Percentiles rank a stretch among this genome's conserved stretches.
Evolutionary conservation across 2,888 invertebrate species (phyloP).

Genomic region (Slavum lentiscoides): DNA sequence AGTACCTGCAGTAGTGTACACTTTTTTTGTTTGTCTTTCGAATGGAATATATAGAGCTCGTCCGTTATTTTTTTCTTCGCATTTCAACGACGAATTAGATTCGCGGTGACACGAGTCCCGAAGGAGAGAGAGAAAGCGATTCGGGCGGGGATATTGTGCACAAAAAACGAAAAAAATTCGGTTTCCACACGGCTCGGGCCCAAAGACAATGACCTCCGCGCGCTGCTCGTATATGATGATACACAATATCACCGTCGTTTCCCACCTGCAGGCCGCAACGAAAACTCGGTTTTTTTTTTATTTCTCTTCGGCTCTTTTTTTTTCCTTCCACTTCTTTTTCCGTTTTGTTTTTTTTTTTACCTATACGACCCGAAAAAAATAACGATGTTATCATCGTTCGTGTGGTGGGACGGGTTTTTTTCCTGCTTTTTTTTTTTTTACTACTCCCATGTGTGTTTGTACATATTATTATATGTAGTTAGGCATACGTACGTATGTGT

Average conservation of each 20-base stretch:
- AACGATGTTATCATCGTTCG: constrained; percentile 35
- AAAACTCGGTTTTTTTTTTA: constrained; percentile 17
- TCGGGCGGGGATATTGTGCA: too few relatives aligned
- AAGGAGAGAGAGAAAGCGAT: too few relatives aligned
- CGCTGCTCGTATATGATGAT: neutral
- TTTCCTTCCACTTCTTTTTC: neutral
- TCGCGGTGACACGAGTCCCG: too few relatives aligned
- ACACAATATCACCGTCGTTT: neutral
- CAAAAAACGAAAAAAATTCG: too few relatives aligned
- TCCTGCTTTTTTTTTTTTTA: constrained; percentile 9
- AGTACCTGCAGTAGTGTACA: too few relatives aligned
- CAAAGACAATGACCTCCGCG: constrained; percentile 45
- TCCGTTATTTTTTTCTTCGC: too few relatives aligned
- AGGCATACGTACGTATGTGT: neutral
- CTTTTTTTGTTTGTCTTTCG: too few relatives aligned
- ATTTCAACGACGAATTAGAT: neutral
- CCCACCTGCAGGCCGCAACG: constrained; percentile 40
- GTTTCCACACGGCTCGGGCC: too few relatives aligned
- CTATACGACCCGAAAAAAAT: constrained; percentile 38
- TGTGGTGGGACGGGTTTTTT: constrained; percentile 27
- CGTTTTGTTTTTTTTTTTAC: constrained; percentile 18
- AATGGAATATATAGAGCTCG: too few relatives aligned
- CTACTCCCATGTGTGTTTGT: neutral
- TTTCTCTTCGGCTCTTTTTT: neutral
- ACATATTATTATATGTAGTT: too few relatives aligned